Base-by-base conservation (phyloP, 2,888 invertebrate genomes). In the Stenoptilia bipunctidactyla region DNA sequence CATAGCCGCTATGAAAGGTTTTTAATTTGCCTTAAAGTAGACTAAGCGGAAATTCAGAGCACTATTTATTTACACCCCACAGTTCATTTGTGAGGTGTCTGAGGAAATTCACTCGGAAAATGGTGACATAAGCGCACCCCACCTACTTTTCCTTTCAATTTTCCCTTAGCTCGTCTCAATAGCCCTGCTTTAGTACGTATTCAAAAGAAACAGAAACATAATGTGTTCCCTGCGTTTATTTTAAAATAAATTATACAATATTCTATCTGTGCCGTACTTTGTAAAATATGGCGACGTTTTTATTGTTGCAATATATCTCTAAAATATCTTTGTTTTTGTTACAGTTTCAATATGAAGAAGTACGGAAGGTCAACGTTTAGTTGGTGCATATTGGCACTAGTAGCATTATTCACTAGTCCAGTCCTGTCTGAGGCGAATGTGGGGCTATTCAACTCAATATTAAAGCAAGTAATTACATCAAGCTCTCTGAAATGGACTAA, bases 401-500 rank as follows among this genome's bases (percentile, higher is more conserved):
- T 70, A 25, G 68, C 69, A 8, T 70, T 73, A 15, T 51, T 82
- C 40, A 70, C 68, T 38, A 61, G 63, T 25, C 55, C 69, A 39
- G 66, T 56, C 1, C 45, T 67, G 36, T 60, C 68, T 5, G 77
- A 80, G 42, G 60, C 65, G 34, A 65, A 69, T 20, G 83, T 72
- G 15, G 76, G 79, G 6, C 55, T 85, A 9, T 76, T 66, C 53
- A 79, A 77, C 48, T 61, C 77, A 38, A 77, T 58, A 58, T 65
- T 86, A 44, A 87, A 88, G 45, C 92, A 93, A 67, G 84, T 90
- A 41, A 84, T 92, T 40, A 94, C 94, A 2, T 94, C 94, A 5
- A 92, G 90, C 56, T 92, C 93, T 0, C 82, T 94, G 39, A 87
- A 88, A 58, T 94, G 94, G 94, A 85, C 90, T 39, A 86, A 87